phyloP scores from a whole-genome alignment of 2,888 invertebrate species.

The Leptopilina syphax region DNA sequence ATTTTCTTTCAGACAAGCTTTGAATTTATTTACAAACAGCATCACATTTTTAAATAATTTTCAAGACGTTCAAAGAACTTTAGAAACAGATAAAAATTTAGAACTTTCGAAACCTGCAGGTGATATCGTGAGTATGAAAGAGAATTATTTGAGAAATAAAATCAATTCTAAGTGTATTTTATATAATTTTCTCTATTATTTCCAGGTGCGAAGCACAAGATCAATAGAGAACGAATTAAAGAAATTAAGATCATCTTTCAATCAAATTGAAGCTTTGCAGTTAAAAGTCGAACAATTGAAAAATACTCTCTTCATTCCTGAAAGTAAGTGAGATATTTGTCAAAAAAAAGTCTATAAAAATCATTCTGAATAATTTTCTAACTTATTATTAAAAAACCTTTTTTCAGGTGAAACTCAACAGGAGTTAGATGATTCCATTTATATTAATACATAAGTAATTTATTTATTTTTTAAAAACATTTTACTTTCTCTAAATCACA shows the following conservation, averaged over 20 bases:
- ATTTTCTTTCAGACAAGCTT: conserved; percentile 26
- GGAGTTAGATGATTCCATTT: conserved; percentile 25
- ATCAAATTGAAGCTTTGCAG: conserved; percentile 32
- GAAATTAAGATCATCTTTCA: conserved; percentile 27
- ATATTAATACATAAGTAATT: neutral
- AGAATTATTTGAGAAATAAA: too few relatives aligned
- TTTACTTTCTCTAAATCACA: conserved; percentile 1
- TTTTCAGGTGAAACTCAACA: conserved; percentile 30
- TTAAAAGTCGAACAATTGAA: conserved; percentile 24
- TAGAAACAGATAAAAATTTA: conserved; percentile 28
- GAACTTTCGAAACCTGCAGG: neutral
- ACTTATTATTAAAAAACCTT: neutral
- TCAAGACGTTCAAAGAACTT: conserved; percentile 15
- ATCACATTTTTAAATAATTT: conserved; percentile 28
- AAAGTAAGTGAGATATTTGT: neutral
- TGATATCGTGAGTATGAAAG: conserved; percentile 13
- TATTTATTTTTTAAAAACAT: neutral
- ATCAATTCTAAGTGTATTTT: neutral
- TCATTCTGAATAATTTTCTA: too few relatives aligned
- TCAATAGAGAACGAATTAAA: conserved; percentile 18
- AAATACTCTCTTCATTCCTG: conserved; percentile 15
- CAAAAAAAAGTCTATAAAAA: too few relatives aligned
- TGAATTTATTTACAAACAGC: neutral
- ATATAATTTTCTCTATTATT: neutral
- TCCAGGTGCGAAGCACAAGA: conserved; percentile 3